Percentiles rank a stretch among this genome's conserved stretches.
These are phyloP conservation scores for Elgaria multicarinata DNA, from an alignment of 2,113 vertebrate species.

Conservation along the genomic window DNA sequence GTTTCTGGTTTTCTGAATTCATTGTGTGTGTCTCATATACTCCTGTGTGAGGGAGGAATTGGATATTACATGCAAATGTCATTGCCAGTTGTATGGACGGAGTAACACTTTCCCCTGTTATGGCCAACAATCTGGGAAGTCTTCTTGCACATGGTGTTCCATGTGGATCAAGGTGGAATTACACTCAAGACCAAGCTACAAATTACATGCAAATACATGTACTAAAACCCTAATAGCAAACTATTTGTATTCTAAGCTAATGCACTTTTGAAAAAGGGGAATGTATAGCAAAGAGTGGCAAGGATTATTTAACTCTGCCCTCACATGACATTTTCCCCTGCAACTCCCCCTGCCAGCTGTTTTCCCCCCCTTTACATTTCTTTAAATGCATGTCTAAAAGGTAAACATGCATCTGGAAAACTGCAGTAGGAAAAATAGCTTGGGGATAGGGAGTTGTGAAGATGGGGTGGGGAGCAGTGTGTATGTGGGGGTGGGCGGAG, in stretches of 20 bases:
- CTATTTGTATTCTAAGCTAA: background rate
- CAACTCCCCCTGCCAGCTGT: background rate
- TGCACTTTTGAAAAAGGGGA: background rate
- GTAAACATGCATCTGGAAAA: background rate
- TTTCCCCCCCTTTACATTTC: background rate
- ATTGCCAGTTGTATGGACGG: background rate
- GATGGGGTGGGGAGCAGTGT: background rate
- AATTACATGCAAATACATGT: background rate
- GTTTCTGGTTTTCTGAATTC: background rate
- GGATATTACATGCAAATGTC: background rate
- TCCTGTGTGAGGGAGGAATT: background rate
- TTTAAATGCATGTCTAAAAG: background rate
- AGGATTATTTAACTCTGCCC: background rate
- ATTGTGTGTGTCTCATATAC: background rate
- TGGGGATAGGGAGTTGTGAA: background rate
- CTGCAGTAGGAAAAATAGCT: background rate
- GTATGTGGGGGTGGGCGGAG: too few relatives aligned
- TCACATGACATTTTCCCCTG: background rate
- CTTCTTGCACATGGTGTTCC: background rate
- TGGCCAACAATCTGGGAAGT: background rate
- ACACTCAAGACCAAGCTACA: background rate
- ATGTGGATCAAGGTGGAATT: background rate
- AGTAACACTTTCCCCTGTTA: background rate
- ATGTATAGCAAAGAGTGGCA: background rate
- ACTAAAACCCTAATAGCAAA: background rate